These are phyloP conservation scores for Chelonoidis abingdonii DNA, from an alignment of 2,113 vertebrate species.

Conservation along the genomic window DNA sequence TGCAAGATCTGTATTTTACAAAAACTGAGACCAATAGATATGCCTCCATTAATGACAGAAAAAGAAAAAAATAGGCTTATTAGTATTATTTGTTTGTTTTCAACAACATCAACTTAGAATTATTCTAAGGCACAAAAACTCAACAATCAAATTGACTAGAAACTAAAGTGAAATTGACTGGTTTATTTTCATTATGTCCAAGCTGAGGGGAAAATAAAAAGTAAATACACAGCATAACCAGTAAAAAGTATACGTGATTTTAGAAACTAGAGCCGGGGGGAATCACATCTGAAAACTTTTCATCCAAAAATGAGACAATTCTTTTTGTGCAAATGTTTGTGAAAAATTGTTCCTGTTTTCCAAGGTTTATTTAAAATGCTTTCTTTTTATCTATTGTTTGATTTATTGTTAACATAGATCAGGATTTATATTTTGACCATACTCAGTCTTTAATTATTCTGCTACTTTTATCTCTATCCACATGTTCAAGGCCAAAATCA, in stretches of 20 bases:
- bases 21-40: background rate
- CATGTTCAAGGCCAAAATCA: background rate
- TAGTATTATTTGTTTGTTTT: background rate
- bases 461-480: background rate
- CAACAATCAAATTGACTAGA: background rate
- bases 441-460: background rate
- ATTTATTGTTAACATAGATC: background rate
- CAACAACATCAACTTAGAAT: background rate
- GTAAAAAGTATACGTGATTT: background rate
- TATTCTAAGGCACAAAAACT: background rate
- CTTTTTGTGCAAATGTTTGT: background rate
- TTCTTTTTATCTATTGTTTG: background rate
- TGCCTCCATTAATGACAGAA: background rate
- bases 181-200: background rate
- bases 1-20: background rate
- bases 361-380: background rate
- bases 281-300: background rate
- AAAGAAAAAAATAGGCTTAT: background rate
- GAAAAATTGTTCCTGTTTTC: background rate
- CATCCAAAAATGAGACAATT: fast-evolving
- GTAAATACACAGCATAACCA: background rate
- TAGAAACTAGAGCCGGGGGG: background rate
- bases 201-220: background rate
- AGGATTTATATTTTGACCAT: background rate
- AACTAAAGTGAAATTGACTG: background rate